A percentile compares a stretch with the other conserved stretches of the same genome.
Evolutionary conservation across 1,140 invertebrate species (phyloP).

Genomic region (Diachasmimorpha longicaudata): DNA sequence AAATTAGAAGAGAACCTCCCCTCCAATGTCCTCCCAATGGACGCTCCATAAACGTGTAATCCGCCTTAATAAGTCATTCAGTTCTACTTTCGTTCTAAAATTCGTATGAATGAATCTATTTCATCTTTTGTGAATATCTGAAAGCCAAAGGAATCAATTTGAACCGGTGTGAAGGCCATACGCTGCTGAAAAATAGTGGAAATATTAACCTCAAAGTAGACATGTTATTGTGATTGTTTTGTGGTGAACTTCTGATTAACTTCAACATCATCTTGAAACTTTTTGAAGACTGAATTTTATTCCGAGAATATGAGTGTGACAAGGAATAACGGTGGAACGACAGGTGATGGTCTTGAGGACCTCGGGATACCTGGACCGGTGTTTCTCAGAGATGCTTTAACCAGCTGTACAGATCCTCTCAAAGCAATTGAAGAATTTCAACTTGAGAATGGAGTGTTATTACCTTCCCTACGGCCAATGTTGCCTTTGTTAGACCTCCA

Average conservation of each 20-base stretch:
- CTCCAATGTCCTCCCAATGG: no score
- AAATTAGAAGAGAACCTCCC: no score
- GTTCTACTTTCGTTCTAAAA: no score
- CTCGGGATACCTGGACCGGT: slow-evolving; percentile 90
- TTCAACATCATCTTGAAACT: no score
- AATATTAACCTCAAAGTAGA: no score
- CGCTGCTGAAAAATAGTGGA: no score
- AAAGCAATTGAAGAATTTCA: slow-evolving; percentile 98
- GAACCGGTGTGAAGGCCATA: no score
- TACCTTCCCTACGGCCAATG: slow-evolving; percentile 93
- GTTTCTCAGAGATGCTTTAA: slow-evolving; percentile 88
- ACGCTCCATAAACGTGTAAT: background rate
- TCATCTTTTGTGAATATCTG: no score
- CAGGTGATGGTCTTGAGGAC: slow-evolving; percentile 74
- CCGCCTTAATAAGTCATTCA: background rate
- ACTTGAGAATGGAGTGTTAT: slow-evolving; percentile 90
- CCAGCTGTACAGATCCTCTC: slow-evolving; percentile 93
- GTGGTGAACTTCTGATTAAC: no score
- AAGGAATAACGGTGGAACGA: slow-evolving; percentile 48
- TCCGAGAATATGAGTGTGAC: slow-evolving; percentile 41
- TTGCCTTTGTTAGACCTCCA: slow-evolving; percentile 93
- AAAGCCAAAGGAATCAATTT: no score
- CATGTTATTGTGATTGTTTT: no score
- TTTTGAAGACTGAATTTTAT: background rate
- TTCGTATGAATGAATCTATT: no score